Conservation (phyloP, 2,113 vertebrate genomes). For the Numenius arquata region DNA sequence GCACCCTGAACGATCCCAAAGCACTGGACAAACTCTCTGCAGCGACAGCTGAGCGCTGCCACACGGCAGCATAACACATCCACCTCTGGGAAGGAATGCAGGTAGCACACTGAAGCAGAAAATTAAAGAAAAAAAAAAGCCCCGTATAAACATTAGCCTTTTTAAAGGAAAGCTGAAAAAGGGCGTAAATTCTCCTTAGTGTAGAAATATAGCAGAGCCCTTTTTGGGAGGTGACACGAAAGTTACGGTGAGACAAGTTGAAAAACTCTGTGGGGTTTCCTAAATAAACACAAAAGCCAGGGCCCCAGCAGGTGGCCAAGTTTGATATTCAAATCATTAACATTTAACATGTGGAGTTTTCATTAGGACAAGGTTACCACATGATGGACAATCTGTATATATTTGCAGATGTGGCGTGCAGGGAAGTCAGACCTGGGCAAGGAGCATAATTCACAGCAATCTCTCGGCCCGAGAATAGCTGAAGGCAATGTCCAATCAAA, state of each 20-base stretch:
- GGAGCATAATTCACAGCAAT: conserved; percentile 75
- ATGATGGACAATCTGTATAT: conserved; percentile 81
- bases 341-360: conserved; percentile 80
- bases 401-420: conserved; percentile 81
- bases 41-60: neutral
- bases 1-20: neutral
- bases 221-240: neutral
- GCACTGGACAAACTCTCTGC: neutral
- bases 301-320: conserved; percentile 81
- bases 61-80: neutral
- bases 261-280: conserved; percentile 65
- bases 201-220: neutral
- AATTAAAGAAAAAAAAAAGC: neutral
- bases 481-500: conserved; percentile 85
- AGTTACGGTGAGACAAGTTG: conserved; percentile 61
- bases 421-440: conserved; percentile 59
- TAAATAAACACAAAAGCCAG: conserved; percentile 81
- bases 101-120: neutral
- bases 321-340: conserved; percentile 76
- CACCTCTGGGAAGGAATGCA: conserved; percentile 28
- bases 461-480: conserved; percentile 71
- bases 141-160: neutral
- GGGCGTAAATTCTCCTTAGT: neutral
- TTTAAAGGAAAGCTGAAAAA: neutral
- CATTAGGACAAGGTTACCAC: conserved; percentile 77